Base-by-base conservation (phyloP, 2,888 invertebrate species). In the Cactoblastis cactorum region DNA sequence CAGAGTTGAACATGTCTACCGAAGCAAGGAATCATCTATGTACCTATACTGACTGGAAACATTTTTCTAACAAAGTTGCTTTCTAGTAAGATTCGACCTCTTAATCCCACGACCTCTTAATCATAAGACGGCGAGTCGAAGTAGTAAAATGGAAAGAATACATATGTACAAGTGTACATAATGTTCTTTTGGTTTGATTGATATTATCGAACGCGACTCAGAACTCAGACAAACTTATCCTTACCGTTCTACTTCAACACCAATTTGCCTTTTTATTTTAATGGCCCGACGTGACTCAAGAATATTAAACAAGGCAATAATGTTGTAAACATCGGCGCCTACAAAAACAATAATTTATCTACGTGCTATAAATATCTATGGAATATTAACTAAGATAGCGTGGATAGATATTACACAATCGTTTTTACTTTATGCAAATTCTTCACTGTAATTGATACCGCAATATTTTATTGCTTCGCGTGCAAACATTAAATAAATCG, bases 401-500 rank as follows among this genome's bases (percentile, higher is more conserved):
- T 17, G 28, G 17, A 38, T n/a, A n/a, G n/a, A n/a, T 12, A 39
- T 55, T 54, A 52, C 55, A 54, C 56, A 56, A 54, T 55, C 49
- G 48, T 47, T 60, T 54, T 62, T 67, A 71, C 71, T 80, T 70
- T 77, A 79, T 77, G 74, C 74, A 80, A 80, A 78, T 76, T 74
- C 64, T 71, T 71, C 70, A 63, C 73, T 62, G 64, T 77, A 76
- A 81, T 78, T 70, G 74, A 72, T 76, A 74, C 63, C 63, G 57
- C 59, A 43, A 55, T 61, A 63, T 62, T 77, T 74, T 74, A 75
- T 66, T 67, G 63, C 63, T 69, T 85, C 70, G 82, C 83, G 77
- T 83, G 84, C 70, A 80, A 77, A 81, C 78, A 77, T 80, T 72
- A 76, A 77, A 80, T 82, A 77, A 80, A 81, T 82, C 72, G 76